Evolutionary conservation across 2,888 invertebrate genomes (phyloP), one percentile per base, ranked within the genome.

Genomic region (Andrena camellia): DNA sequence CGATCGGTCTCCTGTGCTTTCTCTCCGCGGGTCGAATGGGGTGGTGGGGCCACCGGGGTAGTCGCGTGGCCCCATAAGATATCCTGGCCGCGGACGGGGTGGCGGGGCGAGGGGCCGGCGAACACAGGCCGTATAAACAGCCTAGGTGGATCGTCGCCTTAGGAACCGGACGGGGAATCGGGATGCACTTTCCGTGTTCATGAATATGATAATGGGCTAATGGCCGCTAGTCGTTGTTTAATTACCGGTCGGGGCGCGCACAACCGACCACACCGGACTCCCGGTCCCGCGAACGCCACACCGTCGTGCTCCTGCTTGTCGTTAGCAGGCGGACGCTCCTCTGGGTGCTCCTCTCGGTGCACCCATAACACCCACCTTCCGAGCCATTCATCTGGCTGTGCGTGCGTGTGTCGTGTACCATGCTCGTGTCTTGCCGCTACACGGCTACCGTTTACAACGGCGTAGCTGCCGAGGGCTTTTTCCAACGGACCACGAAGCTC

Each of bases 121-220:
- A 79, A 77, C 80, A 77, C 83, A 75, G 80, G 50, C 74, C 66
- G 72, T 71, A 83, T 74, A 78, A 84, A 72, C 74, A 76, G 84
- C 42, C 54, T 71, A 69, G 62, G n/a, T 33, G 70, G 57, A 60
- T 59, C 62, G 66, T 60, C 54, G 84, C 82, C 83, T 62, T 79
- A 76, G 72, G 86, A 86, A 88, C 88, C 86, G 86, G 78, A 87
- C 89, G 88, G 87, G 89, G 91, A 91, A 92, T 92, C 92, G 91
- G 92, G 93, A 93, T 93, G 93, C 93, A 93, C 92, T 93, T 93
- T 93, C 92, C 93, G 88, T 93, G 93, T 93, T 93, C 93, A 93
- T 93, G 93, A 93, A 93, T 93, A 93, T 93, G 93, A 93, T 93
- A 93, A 93, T 93, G 92, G 93, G 92, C 93, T 93, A 93, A 93